Base-by-base conservation (phyloP, 2,113 vertebrate species). In the Colossoma macropomum region DNA sequence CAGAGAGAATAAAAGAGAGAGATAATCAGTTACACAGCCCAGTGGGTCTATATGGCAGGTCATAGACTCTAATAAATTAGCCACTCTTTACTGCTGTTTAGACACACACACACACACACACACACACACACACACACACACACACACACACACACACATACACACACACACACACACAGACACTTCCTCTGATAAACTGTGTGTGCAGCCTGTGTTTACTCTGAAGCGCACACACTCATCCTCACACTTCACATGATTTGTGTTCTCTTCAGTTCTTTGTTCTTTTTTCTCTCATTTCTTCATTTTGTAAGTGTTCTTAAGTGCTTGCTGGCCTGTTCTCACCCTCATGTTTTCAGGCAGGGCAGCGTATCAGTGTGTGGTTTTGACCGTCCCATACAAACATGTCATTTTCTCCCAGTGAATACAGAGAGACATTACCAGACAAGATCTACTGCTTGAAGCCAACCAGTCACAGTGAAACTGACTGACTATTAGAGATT, bases 141-240 rank as follows among this genome's bases (percentile, higher is more conserved):
- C 3, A 38, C 34, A 38, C 34, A 38, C 34, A 7, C 34, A 38
- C 34, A 38, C 34, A 38, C 3, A 38, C 34, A 38, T 7, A 38
- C 34, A 38, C 34, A 38, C 34, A 38, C 34, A 7, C 34, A 38
- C 34, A 38, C 34, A 38, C 34, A 38, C 34, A 38, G 34, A 38
- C 77, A 79, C 27, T 68, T 32, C 65, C 41, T 28, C 38, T 23
- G 62, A 78, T 65, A 27, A 66, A 19, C 23, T 66, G 60, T 50
- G 27, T 17, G 62, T 78, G n/a, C 62, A 78, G 76, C 17, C 13
- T 63, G 32, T 25, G 27, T 16, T 77, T 21, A 45, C 15, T 77
- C 75, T 63, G 75, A 77, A 77, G 62, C 25, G 27, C 17, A 28
- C 21, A 5, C 34, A 34, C 25, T 63, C 56, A 59, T 59, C 56